A percentile compares a stretch with the other conserved stretches of the same genome.
phyloP scores from a whole-genome alignment of 2,113 vertebrate species.

The Silurus glanis region DNA sequence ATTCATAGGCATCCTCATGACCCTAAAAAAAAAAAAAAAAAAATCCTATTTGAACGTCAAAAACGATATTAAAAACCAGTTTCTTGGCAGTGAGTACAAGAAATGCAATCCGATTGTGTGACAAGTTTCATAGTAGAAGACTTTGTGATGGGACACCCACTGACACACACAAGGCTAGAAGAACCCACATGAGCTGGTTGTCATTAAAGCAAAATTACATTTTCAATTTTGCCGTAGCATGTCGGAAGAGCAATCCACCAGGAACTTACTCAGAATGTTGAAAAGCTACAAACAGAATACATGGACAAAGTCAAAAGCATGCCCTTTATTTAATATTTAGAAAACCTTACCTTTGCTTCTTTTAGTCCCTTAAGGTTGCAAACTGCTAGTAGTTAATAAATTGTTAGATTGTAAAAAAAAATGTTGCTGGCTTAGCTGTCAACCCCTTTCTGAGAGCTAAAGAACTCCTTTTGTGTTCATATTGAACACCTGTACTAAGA shows the following conservation, averaged over 20 bases:
- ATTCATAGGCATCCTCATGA: conserved; percentile 5
- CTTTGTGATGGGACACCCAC: conserved; percentile 34
- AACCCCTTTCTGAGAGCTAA: conserved; percentile 65
- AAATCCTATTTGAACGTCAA: conserved; percentile 12
- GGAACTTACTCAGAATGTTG: not conserved
- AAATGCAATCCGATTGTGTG: conserved; percentile 30
- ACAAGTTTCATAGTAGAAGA: conserved; percentile 9
- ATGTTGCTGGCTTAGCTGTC: conserved; percentile 66
- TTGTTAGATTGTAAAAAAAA: conserved; percentile 67
- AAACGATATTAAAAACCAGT: conserved; percentile 16
- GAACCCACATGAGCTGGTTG: conserved; percentile 15
- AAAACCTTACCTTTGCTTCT: not conserved
- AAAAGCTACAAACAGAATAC: not conserved
- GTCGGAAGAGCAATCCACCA: conserved; percentile 31
- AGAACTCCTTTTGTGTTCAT: conserved; percentile 64
- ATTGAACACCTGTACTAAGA: conserved; percentile 53
- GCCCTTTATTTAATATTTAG: conserved; percentile 17
- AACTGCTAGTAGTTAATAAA: conserved; percentile 66
- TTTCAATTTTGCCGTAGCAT: conserved; percentile 21
- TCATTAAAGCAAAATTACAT: conserved; percentile 50
- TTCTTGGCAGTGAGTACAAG: conserved; percentile 9
- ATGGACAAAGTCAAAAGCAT: not conserved
- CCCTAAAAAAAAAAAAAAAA: not conserved
- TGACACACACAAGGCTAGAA: conserved; percentile 14
- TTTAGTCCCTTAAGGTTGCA: conserved; percentile 52